A percentile compares a stretch with the other conserved stretches of the same genome.
These are phyloP conservation scores for Xiphophorus couchianus DNA, from an alignment of 2,113 vertebrate species.

Conservation along the genomic window DNA sequence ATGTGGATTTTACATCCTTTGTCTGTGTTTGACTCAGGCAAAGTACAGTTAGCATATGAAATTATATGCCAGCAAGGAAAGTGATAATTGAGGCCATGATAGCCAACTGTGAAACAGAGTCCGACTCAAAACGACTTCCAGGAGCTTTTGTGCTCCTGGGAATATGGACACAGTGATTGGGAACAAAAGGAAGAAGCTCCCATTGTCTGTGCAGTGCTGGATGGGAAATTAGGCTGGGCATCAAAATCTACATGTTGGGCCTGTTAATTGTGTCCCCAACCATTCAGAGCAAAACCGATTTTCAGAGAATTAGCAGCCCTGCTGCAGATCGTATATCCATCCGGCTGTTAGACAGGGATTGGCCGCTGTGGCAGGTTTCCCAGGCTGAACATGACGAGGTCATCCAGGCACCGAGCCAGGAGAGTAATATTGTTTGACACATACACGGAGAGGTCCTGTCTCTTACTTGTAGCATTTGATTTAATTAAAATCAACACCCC, in stretches of 20 bases:
- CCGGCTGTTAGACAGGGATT: slow-evolving; percentile 69
- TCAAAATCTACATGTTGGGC: slow-evolving; percentile 50
- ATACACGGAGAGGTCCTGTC: slow-evolving; percentile 51
- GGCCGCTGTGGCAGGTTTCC: slow-evolving; percentile 65
- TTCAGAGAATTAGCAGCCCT: slow-evolving; percentile 68
- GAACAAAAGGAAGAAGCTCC: slow-evolving; percentile 37
- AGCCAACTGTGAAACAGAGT: slow-evolving; percentile 55
- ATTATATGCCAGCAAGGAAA: slow-evolving; percentile 46
- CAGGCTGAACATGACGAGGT: slow-evolving; percentile 54
- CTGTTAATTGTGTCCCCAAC: slow-evolving; percentile 61
- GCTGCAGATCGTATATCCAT: slow-evolving; percentile 68
- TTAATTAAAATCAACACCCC: slow-evolving; percentile 66
- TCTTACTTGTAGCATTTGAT: slow-evolving; percentile 67
- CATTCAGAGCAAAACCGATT: slow-evolving; percentile 59
- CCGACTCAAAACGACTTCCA: slow-evolving; percentile 58
- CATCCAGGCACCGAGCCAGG: slow-evolving; percentile 67
- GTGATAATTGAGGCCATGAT: slow-evolving; percentile 53
- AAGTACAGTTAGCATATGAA: slow-evolving; percentile 46
- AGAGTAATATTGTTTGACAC: slow-evolving; percentile 60
- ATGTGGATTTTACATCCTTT: slow-evolving; percentile 31
- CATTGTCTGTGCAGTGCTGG: slow-evolving; percentile 53
- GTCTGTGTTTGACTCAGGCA: slow-evolving; percentile 37
- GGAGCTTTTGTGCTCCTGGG: slow-evolving; percentile 52
- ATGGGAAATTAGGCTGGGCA: slow-evolving; percentile 55
- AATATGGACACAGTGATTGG: slow-evolving; percentile 37